These are phyloP conservation scores for Mimumesa dahlbomi DNA, from an alignment of 2,888 invertebrate genomes.

Conservation along the genomic window DNA sequence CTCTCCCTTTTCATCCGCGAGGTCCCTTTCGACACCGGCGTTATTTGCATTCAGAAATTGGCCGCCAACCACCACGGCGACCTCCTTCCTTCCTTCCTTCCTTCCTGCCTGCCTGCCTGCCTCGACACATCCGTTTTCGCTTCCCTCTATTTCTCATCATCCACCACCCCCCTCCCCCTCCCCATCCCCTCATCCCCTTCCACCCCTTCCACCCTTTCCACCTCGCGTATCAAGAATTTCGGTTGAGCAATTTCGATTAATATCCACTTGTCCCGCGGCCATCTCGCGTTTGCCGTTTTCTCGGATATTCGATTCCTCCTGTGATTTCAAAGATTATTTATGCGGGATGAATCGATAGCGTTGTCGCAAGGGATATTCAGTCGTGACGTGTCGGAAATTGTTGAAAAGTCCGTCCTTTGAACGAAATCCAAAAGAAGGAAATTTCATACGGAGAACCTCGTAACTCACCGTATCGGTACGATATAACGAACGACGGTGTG, in stretches of 20 bases:
- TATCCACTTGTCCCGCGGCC: not conserved
- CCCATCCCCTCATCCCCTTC: not conserved
- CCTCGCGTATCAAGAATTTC: not conserved
- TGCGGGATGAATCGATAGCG: no score
- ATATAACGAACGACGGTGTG: no score
- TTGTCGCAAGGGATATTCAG: no score
- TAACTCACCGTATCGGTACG: no score
- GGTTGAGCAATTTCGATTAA: not conserved
- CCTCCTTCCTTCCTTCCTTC: conserved; percentile 67
- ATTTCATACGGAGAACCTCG: no score
- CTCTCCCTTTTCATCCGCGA: conserved; percentile 71
- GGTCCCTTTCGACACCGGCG: conserved; percentile 75
- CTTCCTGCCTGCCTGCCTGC: conserved; percentile 38
- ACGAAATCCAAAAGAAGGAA: no score
- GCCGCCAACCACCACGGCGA: conserved; percentile 74
- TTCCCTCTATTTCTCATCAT: conserved; percentile 17
- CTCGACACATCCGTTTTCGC: conserved; percentile 7
- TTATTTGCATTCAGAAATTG: conserved; percentile 81
- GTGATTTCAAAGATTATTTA: no score
- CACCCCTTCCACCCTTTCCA: not conserved
- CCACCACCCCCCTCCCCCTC: conserved; percentile 3
- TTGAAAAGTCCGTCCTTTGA: no score
- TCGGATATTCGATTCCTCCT: no score
- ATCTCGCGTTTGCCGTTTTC: no score
- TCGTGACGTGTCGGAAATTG: no score